Base-by-base conservation (phyloP, 2,797 vertebrate genomes). In the Sarcophilus harrisii region DNA sequence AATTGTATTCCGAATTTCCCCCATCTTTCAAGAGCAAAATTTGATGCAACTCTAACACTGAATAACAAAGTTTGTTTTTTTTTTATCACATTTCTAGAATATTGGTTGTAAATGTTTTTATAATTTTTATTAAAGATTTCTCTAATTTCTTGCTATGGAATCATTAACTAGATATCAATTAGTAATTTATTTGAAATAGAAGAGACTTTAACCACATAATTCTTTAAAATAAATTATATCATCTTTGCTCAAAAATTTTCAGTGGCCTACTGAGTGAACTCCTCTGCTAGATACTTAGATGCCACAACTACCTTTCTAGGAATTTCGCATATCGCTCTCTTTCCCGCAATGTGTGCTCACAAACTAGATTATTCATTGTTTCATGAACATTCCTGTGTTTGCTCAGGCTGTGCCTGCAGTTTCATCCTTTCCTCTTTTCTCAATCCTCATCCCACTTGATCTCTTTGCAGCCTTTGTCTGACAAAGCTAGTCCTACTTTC, bases 121-220 rank as follows among this genome's bases (percentile, higher is more conserved):
- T 90, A 58, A 81, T 54, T 92, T 96, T 96, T 95, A 29, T 60
- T 93, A 94, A 49, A 95, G 24, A n/a, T 66, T 90, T 12, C 59
- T 52, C 93, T 93, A 94, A 38, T 81, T 81, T 45, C 66, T 45
- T 81, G 73, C 73, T 24, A 45, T 92, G 57, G 91, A 89, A 94
- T 58, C 2, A 90, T 93, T 91, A 93, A 94, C 89, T 93, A 52
- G 45, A 49, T 3, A 54, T 29, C 3, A 55, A 90, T 32, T 18
- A 81, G 38, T 45, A 24, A 81, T 45, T 45, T 11, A 81, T 81
- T 9, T 45, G 38, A 45, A 9, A 45, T 4, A 45, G 45, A 81
- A 81, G n/a, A 45, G 29, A 81, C 73, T 73, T 81, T 6, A 8
- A 24, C 38, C 38, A 81, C 73, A 81, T 45, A 81, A 18, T 45